A percentile compares a stretch with the other conserved stretches of the same genome.
Evolutionary conservation across 2,797 vertebrate genomes (phyloP).

Genomic region (Hydrophis major): DNA sequence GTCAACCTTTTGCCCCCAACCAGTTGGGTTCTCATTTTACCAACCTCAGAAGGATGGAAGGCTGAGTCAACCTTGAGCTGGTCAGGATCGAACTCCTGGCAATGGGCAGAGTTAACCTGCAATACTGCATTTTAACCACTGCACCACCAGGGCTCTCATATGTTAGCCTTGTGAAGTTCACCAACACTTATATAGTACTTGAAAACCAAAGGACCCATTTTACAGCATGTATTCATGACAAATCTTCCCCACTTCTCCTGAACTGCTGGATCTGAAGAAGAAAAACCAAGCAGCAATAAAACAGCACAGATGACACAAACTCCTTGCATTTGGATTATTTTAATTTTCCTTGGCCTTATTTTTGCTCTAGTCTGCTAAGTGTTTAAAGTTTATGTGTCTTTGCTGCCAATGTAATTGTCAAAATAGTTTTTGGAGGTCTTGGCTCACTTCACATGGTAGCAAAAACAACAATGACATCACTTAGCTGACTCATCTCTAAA

Average conservation of each 20-base stretch:
- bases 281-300: background rate
- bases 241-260: background rate
- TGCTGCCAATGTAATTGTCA: background rate
- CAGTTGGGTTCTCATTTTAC: background rate
- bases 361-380: background rate
- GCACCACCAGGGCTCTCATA: background rate
- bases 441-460: background rate
- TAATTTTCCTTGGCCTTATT: background rate
- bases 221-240: too few relatives aligned
- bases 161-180: background rate
- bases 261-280: background rate
- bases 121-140: background rate
- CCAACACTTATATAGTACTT: background rate
- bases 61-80: background rate
- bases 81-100: background rate
- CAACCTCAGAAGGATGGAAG: background rate
- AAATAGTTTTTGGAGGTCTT: background rate
- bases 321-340: background rate
- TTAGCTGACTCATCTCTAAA: background rate
- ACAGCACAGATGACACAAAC: background rate
- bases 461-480: background rate
- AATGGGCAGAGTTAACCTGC: too few relatives aligned
- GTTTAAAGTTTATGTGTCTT: background rate
- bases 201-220: background rate
- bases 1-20: background rate